Evolutionary conservation across 2,888 invertebrate genomes (phyloP).

Genomic region (Taphrorychus bicolor): DNA sequence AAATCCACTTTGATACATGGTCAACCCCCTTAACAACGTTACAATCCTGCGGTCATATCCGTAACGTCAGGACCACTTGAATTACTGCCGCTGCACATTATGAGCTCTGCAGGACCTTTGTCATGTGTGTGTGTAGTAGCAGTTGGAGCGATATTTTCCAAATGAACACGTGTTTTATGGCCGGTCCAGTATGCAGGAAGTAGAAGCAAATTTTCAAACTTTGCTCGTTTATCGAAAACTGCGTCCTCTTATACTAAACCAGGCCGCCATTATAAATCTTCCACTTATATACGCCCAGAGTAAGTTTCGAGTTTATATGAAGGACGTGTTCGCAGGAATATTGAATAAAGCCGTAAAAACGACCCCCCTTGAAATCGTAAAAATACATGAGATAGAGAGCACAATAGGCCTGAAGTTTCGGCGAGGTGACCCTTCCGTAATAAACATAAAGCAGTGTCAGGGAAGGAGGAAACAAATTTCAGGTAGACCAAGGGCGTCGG

Average conservation of each 20-base stretch:
- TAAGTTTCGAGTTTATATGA: slow-evolving; percentile 16
- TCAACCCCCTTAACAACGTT: slow-evolving; percentile 1
- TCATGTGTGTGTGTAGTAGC: neutral
- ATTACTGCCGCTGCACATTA: slow-evolving; percentile 19
- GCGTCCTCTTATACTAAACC: neutral
- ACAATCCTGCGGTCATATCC: slow-evolving; percentile 11
- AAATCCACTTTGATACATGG: slow-evolving; percentile 13
- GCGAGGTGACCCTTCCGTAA: slow-evolving; percentile 23
- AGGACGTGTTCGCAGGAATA: slow-evolving; percentile 29
- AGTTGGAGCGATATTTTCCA: slow-evolving; percentile 10
- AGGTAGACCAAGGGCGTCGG: too few species aligned
- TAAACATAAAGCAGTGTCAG: too few species aligned
- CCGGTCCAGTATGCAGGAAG: neutral
- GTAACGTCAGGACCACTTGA: slow-evolving; percentile 16
- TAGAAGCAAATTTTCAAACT: neutral
- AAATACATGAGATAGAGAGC: slow-evolving; percentile 28
- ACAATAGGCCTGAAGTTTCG: slow-evolving; percentile 29
- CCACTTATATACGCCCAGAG: slow-evolving; percentile 1
- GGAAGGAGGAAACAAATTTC: too few species aligned
- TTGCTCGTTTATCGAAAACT: neutral
- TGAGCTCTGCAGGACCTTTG: slow-evolving; percentile 19
- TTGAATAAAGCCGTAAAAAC: slow-evolving; percentile 36
- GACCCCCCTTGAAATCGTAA: slow-evolving; percentile 25
- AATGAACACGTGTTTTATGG: slow-evolving; percentile 7
- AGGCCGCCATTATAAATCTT: slow-evolving; percentile 10